phyloP scores from a whole-genome alignment of 2,797 vertebrate species.

The Melanotaenia parkinsoni region DNA sequence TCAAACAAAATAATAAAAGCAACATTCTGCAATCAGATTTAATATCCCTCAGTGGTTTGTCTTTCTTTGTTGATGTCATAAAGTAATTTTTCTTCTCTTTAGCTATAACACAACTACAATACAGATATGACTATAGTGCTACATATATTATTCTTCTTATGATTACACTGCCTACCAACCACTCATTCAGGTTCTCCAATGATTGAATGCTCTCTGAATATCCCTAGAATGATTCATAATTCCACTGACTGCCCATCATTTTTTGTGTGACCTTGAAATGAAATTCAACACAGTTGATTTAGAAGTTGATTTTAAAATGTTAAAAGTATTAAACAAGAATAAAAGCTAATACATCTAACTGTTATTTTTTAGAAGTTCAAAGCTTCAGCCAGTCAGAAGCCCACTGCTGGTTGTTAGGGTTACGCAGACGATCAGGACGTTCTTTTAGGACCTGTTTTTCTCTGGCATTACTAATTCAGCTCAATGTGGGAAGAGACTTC shows the following conservation, averaged over 20 bases:
- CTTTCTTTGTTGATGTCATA: neutral
- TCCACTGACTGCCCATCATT: neutral
- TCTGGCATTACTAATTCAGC: constrained; percentile 82
- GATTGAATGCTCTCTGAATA: neutral
- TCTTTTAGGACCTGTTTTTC: constrained; percentile 79
- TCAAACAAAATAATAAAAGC: constrained; percentile 16
- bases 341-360: constrained; percentile 41
- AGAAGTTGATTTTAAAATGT: constrained; percentile 45
- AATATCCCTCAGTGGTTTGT: neutral
- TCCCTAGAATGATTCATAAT: constrained; percentile 29
- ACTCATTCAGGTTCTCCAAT: constrained; percentile 20
- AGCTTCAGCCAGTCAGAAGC: constrained; percentile 55
- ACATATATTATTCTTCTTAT: constrained; percentile 33
- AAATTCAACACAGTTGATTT: constrained; percentile 41
- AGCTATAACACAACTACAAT: constrained; percentile 16
- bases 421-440: constrained; percentile 72
- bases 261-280: constrained; percentile 27
- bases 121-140: constrained; percentile 27
- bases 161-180: constrained; percentile 26
- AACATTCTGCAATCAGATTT: neutral
- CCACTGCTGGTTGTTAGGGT: constrained; percentile 57
- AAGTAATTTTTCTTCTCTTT: neutral
- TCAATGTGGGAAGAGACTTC: constrained; percentile 79
- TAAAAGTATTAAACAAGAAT: constrained; percentile 56
- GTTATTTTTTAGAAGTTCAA: constrained; percentile 16